Base-by-base conservation (phyloP, 2,113 vertebrate genomes). In the Halichoerus grypus region DNA sequence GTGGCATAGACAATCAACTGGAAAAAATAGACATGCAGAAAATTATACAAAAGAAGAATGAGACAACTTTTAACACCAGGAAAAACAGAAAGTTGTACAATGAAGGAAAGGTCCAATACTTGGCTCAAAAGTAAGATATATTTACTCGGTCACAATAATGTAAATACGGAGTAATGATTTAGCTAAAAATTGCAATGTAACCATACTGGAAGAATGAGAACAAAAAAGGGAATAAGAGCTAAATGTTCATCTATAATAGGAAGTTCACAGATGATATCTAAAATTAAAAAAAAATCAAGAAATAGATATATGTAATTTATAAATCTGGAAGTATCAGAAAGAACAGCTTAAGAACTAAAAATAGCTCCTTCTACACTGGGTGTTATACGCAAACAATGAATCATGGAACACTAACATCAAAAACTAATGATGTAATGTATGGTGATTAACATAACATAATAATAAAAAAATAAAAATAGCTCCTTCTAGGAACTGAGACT, bases 321-420 rank as follows among this genome's bases (percentile, higher is more conserved):
- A 86, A 74, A 81, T 71, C 91, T 15, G 57, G 79, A 85, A 91
- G 69, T n/a, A 77, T 53, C 51, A 22, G 53, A 93, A 94, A 89
- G 33, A 84, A 88, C 28, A n/a, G 49, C 9, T 39, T 71, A 81
- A 94, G 46, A 57, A 26, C 9, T 65, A 84, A 88, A 74, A 14
- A 82, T 18, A 69, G 59, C 71, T 79, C 11, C 39, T 71, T 61
- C n/a, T n/a, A 49, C 46, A 46, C 46, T 46, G 46, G 46, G 46
- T 46, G 1, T 46, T 46, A 9, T 46, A 46, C 0, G 46, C 46
- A 46, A 8, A 46, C 46, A 46, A 9, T 8, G 46, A 9, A 46
- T 46, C 46, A 46, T 46, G 46, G 46, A 46, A 46, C 46, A 46
- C 46, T 46, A 8, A 8, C 46, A 46, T 46, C 46, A 46, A 46